A percentile compares a stretch with the other conserved stretches of the same genome.
These are phyloP conservation scores for Synanthedon andrenaeformis DNA, from an alignment of 2,888 invertebrate genomes.

Conservation along the genomic window DNA sequence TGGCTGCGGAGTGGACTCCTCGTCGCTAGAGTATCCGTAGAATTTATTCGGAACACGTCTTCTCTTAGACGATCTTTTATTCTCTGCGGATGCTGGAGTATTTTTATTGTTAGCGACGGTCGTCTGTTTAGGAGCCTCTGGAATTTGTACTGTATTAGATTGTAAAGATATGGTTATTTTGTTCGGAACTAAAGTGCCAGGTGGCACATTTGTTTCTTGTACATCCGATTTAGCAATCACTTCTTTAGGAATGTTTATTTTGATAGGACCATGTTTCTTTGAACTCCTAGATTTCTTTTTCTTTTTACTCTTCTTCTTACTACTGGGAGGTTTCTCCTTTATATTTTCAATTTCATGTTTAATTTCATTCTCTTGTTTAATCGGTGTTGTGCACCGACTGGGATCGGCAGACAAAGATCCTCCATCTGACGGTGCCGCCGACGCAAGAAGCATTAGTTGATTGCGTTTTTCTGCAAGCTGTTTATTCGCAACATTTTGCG, in stretches of 20 bases:
- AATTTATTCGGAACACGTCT: constrained; percentile 86
- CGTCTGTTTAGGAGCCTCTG: constrained; percentile 33
- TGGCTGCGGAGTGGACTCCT: constrained; percentile 70
- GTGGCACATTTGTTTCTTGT: constrained; percentile 14
- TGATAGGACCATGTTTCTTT: constrained; percentile 63
- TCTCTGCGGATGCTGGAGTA: constrained; percentile 56
- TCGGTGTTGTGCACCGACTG: constrained; percentile 75
- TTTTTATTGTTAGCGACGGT: constrained; percentile 12
- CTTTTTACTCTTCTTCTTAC: constrained; percentile 78
- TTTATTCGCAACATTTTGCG: constrained; percentile 80
- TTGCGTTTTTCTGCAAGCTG: constrained; percentile 81
- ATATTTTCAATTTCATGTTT: constrained; percentile 55
- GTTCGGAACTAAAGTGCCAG: constrained; percentile 35
- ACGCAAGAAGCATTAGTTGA: constrained; percentile 73
- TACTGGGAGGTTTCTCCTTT: constrained; percentile 55
- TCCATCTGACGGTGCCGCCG: constrained; percentile 72
- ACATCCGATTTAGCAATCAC: constrained; percentile 41
- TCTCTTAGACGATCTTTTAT: constrained; percentile 81
- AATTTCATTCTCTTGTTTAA: constrained; percentile 29
- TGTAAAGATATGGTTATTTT: constrained; percentile 65
- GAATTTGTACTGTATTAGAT: constrained; percentile 62
- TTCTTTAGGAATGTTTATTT: constrained; percentile 73
- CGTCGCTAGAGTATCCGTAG: constrained; percentile 89
- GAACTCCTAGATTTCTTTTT: constrained; percentile 66
- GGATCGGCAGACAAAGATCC: constrained; percentile 70